These are phyloP conservation scores for Podarcis siculus DNA, from an alignment of 2,797 vertebrate genomes.

Conservation along the genomic window DNA sequence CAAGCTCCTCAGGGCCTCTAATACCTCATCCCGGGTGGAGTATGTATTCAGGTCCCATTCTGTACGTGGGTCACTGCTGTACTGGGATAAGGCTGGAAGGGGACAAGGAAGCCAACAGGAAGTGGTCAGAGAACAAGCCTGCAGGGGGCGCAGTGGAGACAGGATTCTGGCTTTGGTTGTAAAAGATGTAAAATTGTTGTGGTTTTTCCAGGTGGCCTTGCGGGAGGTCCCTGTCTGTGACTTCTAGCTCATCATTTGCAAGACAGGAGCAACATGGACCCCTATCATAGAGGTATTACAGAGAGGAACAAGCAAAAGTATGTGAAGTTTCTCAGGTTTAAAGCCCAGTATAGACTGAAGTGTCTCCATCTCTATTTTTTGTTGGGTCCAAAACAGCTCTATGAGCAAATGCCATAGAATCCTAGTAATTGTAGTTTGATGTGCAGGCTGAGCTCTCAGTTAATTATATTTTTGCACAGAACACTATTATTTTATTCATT, in stretches of 20 bases:
- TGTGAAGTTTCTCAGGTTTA: background rate
- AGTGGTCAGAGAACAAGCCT: background rate
- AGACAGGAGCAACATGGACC: fast-evolving
- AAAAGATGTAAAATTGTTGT: background rate
- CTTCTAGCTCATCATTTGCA: background rate
- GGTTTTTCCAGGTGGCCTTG: background rate
- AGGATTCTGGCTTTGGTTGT: fast-evolving
- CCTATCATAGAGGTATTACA: background rate
- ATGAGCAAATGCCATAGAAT: background rate
- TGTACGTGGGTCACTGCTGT: constrained; percentile 92
- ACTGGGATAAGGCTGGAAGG: constrained; percentile 89
- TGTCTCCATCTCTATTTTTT: background rate
- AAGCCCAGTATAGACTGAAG: background rate
- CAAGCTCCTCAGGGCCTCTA: constrained; percentile 85
- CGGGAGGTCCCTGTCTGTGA: background rate
- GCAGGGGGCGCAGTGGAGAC: background rate
- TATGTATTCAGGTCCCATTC: constrained; percentile 93
- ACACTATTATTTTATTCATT: background rate
- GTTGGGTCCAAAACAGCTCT: background rate
- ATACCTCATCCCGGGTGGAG: constrained; percentile 83
- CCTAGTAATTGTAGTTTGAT: background rate
- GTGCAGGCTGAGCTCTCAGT: background rate
- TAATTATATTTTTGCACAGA: background rate
- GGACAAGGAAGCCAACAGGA: fast-evolving
- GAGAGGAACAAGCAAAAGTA: background rate